These are phyloP conservation scores for Pollachius pollachius DNA, from an alignment of 2,113 vertebrate species.

Conservation along the genomic window DNA sequence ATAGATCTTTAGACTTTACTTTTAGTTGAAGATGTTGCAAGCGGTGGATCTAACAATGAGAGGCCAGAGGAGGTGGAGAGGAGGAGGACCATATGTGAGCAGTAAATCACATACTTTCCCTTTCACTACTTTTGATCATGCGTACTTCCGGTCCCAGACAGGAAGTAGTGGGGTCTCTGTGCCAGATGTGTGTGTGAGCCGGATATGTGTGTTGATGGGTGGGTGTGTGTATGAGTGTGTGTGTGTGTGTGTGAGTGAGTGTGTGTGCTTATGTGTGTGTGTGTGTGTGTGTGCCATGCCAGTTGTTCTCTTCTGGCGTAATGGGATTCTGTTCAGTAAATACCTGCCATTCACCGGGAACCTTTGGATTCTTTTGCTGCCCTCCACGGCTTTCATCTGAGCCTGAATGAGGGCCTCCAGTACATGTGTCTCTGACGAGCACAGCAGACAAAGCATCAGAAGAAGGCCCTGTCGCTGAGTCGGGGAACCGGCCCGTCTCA, in stretches of 20 bases:
- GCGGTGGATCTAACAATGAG: too few species aligned
- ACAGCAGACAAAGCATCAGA: background rate
- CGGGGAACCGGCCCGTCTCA: too few species aligned
- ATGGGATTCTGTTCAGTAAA: background rate
- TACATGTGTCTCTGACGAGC: slow-evolving; percentile 32
- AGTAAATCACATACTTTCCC: too few species aligned
- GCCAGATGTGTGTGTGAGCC: background rate
- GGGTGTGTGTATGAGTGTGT: slow-evolving; percentile 14
- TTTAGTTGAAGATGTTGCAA: too few species aligned
- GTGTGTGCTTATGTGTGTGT: slow-evolving; percentile 5
- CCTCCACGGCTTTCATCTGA: slow-evolving; percentile 22
- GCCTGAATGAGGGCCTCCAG: slow-evolving; percentile 27
- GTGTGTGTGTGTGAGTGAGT: background rate
- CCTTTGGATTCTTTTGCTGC: background rate
- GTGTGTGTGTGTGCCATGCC: slow-evolving; percentile 9
- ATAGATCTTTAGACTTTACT: too few species aligned
- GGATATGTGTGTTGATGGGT: background rate
- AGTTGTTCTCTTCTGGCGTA: too few species aligned
- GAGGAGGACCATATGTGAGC: too few species aligned
- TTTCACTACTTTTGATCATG: background rate
- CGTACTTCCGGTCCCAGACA: too few species aligned
- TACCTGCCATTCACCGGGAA: background rate
- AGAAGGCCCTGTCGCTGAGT: too few species aligned
- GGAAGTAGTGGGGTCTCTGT: background rate
- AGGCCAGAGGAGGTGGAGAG: too few species aligned